Evolutionary conservation across 1,140 invertebrate species (phyloP), one percentile per base, ranked within the genome.

Genomic region (Drosophila pallidifrons): DNA sequence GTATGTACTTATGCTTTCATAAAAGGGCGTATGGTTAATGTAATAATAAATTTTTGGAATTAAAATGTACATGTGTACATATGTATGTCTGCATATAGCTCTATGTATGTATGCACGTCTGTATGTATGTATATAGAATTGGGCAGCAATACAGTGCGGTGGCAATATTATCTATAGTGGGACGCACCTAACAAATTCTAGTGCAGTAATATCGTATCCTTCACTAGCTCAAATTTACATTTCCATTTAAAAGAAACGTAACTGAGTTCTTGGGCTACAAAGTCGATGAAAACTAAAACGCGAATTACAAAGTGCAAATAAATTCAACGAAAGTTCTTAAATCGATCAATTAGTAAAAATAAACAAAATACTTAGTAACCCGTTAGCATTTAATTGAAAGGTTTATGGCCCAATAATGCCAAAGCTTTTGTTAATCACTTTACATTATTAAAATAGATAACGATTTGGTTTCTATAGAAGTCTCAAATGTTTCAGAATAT

Each of bases 21-120:
- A 79, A 73, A 73, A 73, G 72, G 69, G 64, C 61, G 54, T 79
- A 77, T 73, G 59, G 41, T 57, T 74, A 74, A 77, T 71, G 68
- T 74, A 81, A 70, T 67, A 60, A 57, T 88, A 73, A 67, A 77
- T 79, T 82, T 88, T 87, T 87, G 79, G 79, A 87, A 82, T 88
- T 82, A 79, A 87, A 86, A 68, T 83, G 71, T 80, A 83, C 74
- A 77, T 74, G 41, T 71, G 47, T 65, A 61, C 54, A 76, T 80
- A 77, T 69, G 46, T 71, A 71, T 75, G 52, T 43, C n/a, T 43
- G 30, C 35, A 41, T 32, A 16, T 59, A 8, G 8, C 13, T 32
- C 10, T 54, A 58, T 63, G 52, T 64, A 51, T 66, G 32, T 57
- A 13, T 41, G 32, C 10, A 35, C 16, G 52, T 55, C 1, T 32